A percentile compares a stretch with the other conserved stretches of the same genome.
These are phyloP conservation scores for Mungos mungo DNA, from an alignment of 2,113 vertebrate species.

Conservation along the genomic window DNA sequence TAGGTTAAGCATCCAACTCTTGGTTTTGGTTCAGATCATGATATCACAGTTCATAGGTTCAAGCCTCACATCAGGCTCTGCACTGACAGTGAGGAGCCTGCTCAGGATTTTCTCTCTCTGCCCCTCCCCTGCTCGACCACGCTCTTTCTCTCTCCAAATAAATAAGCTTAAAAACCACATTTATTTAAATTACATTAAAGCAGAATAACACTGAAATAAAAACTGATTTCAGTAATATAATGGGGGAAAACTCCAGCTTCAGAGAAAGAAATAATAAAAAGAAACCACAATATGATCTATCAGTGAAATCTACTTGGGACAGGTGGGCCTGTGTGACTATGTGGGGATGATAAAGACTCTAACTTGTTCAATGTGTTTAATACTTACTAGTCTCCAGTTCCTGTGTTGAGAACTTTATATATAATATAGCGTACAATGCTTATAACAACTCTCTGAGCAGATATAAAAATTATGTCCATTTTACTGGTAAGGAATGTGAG, in stretches of 20 bases:
- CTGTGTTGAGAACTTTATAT: neutral
- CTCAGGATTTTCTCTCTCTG: no score
- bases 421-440: neutral
- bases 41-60: no score
- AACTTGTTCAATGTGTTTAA: neutral
- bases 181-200: neutral
- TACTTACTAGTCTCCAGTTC: neutral
- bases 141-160: no score
- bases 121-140: no score
- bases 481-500: constrained; percentile 3
- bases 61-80: no score
- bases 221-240: neutral
- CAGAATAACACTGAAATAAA: constrained; percentile 17
- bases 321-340: neutral
- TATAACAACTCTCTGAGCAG: neutral
- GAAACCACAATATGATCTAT: neutral
- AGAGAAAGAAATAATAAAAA: neutral
- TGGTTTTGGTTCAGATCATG: no score
- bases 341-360: neutral
- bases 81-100: no score
- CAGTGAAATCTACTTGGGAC: neutral
- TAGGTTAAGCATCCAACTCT: no score
- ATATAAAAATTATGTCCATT: neutral
- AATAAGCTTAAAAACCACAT: neutral
- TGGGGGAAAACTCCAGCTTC: neutral